These are phyloP conservation scores for Thaumetopoea pityocampa DNA, from an alignment of 1,140 invertebrate species.

Conservation along the genomic window DNA sequence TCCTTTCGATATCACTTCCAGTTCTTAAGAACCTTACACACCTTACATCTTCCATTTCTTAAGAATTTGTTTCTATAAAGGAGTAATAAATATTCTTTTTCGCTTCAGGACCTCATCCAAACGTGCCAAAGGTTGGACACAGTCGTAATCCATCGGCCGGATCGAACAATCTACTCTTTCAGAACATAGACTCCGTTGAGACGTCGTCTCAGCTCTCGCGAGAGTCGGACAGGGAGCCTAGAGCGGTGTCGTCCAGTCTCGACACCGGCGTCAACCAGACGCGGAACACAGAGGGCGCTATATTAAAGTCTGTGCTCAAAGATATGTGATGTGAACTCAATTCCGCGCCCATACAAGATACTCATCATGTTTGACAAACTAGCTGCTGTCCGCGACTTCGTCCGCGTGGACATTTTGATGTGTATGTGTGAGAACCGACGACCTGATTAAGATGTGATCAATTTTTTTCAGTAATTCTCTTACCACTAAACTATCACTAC, in stretches of 20 bases:
- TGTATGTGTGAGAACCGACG: too few relatives aligned
- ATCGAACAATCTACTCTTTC: slow-evolving; percentile 58
- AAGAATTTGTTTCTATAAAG: too few relatives aligned
- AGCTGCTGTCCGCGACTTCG: too few relatives aligned
- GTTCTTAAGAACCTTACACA: too few relatives aligned
- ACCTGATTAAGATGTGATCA: too few relatives aligned
- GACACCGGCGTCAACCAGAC: slow-evolving; percentile 67
- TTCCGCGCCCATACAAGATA: too few relatives aligned
- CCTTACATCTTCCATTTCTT: too few relatives aligned
- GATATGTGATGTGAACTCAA: slow-evolving; percentile 44
- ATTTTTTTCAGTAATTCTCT: too few relatives aligned
- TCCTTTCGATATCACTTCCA: too few relatives aligned
- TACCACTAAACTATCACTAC: too few relatives aligned
- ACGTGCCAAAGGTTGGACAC: slow-evolving; percentile 32
- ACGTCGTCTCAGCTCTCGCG: slow-evolving; percentile 43
- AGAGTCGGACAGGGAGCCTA: slow-evolving; percentile 39
- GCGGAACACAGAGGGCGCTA: slow-evolving; percentile 65
- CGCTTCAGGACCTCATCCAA: slow-evolving; percentile 37
- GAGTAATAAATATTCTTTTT: background rate
- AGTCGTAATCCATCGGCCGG: slow-evolving; percentile 52
- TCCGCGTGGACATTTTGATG: too few relatives aligned
- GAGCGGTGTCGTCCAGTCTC: slow-evolving; percentile 36
- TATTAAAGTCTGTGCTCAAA: slow-evolving; percentile 68
- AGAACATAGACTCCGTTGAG: slow-evolving; percentile 48
- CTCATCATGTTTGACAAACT: too few relatives aligned